Conservation (phyloP, 2,113 vertebrate species). For the Pelvicachromis taeniatus region DNA sequence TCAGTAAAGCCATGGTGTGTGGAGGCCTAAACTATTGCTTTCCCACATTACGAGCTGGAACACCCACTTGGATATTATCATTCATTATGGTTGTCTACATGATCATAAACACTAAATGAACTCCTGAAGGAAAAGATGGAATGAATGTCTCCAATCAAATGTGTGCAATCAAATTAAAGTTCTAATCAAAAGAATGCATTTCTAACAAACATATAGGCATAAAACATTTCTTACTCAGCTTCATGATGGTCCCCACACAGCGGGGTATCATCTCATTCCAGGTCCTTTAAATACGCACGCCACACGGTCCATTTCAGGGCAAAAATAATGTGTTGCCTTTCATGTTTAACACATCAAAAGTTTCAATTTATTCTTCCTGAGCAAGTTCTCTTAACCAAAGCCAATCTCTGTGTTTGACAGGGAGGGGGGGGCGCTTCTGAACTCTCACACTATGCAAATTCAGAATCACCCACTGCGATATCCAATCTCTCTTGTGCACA, state of each 20-base stretch:
- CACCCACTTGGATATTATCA: background rate
- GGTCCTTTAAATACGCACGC: conserved; percentile 11
- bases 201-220: conserved; percentile 8
- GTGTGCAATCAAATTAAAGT: background rate
- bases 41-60: background rate
- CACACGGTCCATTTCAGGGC: conserved; percentile 23
- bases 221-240: background rate
- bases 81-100: background rate
- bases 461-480: background rate
- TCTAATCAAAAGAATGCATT: conserved; percentile 30
- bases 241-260: background rate
- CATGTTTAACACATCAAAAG: conserved; percentile 25
- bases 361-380: background rate
- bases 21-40: background rate
- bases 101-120: background rate
- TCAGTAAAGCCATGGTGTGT: background rate
- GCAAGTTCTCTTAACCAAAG: background rate
- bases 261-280: background rate
- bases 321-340: conserved; percentile 11
- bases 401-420: background rate
- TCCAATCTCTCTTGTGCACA: background rate
- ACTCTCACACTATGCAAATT: background rate
- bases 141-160: background rate
- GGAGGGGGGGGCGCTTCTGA: background rate
- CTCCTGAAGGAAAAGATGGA: background rate